Evolutionary conservation across 2,888 invertebrate genomes (phyloP).

Genomic region (Limulus polyphemus): DNA sequence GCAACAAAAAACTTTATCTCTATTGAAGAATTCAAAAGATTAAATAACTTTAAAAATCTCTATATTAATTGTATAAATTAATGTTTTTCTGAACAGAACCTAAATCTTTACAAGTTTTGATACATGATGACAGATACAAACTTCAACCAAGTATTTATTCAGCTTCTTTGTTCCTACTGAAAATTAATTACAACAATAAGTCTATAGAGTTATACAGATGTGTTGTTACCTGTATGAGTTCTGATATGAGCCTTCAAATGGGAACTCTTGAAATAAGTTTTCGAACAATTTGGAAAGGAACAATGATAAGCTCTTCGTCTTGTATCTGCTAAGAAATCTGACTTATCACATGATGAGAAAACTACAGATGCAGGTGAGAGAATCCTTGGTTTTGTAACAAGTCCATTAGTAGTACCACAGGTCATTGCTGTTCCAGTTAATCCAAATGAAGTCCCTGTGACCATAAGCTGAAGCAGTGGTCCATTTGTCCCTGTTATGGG

Average conservation of each 20-base stretch:
- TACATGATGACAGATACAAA: too few relatives aligned
- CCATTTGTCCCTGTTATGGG: slow-evolving; percentile 12
- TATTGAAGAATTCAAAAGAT: too few relatives aligned
- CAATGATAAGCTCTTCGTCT: slow-evolving; percentile 52
- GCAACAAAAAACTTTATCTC: too few relatives aligned
- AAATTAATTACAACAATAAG: not conserved
- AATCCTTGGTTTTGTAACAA: not conserved
- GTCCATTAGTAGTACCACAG: slow-evolving; percentile 2
- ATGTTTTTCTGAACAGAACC: too few relatives aligned
- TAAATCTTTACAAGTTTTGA: too few relatives aligned
- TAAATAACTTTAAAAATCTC: too few relatives aligned
- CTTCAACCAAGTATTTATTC: too few relatives aligned
- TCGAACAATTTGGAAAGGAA: slow-evolving; percentile 73
- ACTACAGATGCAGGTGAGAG: not conserved
- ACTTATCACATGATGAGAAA: not conserved
- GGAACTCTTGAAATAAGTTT: slow-evolving; percentile 93
- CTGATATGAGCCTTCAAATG: slow-evolving; percentile 82
- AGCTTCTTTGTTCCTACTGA: not conserved
- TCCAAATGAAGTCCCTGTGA: slow-evolving; percentile 10
- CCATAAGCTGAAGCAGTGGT: slow-evolving; percentile 7
- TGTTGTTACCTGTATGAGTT: slow-evolving; percentile 25
- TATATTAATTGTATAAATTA: too few relatives aligned
- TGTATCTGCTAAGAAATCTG: slow-evolving; percentile 11
- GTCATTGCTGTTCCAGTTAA: slow-evolving; percentile 16
- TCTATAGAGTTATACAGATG: not conserved